Evolutionary conservation across 2,113 vertebrate species (phyloP).

Genomic region (Narcine bancroftii): DNA sequence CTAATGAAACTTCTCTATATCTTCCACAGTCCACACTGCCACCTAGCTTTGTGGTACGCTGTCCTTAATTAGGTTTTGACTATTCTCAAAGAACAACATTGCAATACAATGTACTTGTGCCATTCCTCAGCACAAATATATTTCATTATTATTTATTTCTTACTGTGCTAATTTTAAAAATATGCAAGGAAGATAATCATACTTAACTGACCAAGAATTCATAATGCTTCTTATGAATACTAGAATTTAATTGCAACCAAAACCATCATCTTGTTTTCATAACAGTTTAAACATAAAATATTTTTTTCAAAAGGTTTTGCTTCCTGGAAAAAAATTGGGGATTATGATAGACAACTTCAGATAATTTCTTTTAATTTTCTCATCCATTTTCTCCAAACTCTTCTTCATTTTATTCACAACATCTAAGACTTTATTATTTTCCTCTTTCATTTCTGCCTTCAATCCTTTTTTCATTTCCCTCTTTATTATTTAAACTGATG

Average conservation of each 20-base stretch:
- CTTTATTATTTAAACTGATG: too few species aligned
- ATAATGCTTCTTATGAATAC: neutral
- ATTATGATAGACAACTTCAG: too few species aligned
- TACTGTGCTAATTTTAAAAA: neutral
- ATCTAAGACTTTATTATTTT: too few species aligned
- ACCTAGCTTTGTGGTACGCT: neutral
- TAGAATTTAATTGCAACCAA: constrained; percentile 4
- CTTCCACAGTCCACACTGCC: too few species aligned
- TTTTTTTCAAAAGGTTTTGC: too few species aligned
- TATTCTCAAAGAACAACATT: neutral
- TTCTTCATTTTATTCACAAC: too few species aligned
- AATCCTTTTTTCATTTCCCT: too few species aligned
- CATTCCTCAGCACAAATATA: neutral
- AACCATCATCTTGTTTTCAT: neutral
- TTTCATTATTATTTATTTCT: neutral
- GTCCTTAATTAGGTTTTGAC: neutral
- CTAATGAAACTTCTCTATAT: too few species aligned
- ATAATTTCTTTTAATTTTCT: too few species aligned
- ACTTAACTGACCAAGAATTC: neutral
- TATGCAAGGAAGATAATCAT: neutral
- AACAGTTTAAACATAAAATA: neutral
- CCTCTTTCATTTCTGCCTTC: too few species aligned
- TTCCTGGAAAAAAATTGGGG: too few species aligned
- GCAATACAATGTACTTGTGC: neutral
- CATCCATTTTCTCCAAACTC: too few species aligned